Evolutionary conservation across 2,888 invertebrate species (phyloP), one percentile per base, ranked within the genome.

Genomic region (Tipula vernalis): DNA sequence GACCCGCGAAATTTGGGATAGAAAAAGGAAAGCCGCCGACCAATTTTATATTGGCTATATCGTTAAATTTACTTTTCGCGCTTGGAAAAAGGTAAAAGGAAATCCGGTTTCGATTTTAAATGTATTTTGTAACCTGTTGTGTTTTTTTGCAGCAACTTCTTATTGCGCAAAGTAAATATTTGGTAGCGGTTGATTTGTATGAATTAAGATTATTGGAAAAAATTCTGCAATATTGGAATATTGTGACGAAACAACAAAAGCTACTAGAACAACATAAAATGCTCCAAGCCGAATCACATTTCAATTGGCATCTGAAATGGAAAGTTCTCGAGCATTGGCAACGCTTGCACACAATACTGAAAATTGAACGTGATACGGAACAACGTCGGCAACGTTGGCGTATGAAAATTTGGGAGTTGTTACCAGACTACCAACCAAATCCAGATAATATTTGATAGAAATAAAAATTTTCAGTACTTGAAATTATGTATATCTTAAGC

Each of bases 101-200:
- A 39, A 28, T 28, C 28, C 28, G 18, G 85, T 57, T 87, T 83
- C 71, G 42, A 8, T 85, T 57, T 18, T 57, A 57, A 1, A 28
- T 28, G 28, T 28, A 28, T 28, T 28, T 28, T 28, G 28, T 28
- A 28, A 28, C 28, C 0, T 28, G 28, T 28, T 28, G 0, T 28
- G 28, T 28, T 39, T 44, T 89, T 8, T 44, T 87, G 89, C 51
- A 85, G 86, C n/a, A 41, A 47, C 86, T 86, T 83, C 84, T 42
- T 13, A 86, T 86, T n/a, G 90, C 91, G 86, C 89, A 89, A 57
- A 91, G 93, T 88, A 94, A 94, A 89, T 92, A 92, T 89, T 94
- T 95, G 91, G 95, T 95, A 0, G 96, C 96, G 3, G 93, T 94
- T 87, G 96, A 96, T 90, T 95, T 95, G 90, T 94, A 94, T 88